Evolutionary conservation across 2,888 invertebrate species (phyloP), one percentile per base, ranked within the genome.

Genomic region (Acrobasis consociella): DNA sequence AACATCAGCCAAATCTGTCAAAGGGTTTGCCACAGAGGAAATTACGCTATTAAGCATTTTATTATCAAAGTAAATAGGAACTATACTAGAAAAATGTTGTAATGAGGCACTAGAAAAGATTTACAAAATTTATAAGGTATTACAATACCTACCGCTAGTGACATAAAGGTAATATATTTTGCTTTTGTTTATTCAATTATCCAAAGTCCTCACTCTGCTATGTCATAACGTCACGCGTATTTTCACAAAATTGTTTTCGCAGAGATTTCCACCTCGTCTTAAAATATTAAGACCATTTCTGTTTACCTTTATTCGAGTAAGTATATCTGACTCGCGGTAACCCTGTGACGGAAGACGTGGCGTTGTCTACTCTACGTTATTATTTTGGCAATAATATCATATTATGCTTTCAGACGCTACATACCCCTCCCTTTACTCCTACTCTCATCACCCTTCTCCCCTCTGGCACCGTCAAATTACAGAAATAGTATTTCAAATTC

Each of bases 341-440:
- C 81, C 78, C 82, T 75, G 70, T 65, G 67, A 68, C 69, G 69
- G 69, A 74, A 73, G 74, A 76, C 67, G 69, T 69, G 69, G 73
- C 72, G 77, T 76, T 82, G 78, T 82, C 79, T 81, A 76, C 72
- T 81, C 75, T 61, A 68, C 78, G 74, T 81, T 86, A 83, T 85
- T 85, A 86, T 87, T 87, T 87, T 87, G 86, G 85, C 85, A 87
- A 87, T 87, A 87, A 85, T 86, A 85, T 85, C 75, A 79, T 78
- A 80, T 80, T 81, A 82, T 82, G 79, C 77, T 84, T 78, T 81
- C 77, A 85, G 82, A 81, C 79, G 75, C 68, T 74, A 76, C 74
- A 75, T 72, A 70, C 65, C 72, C 75, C 65, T 64, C 72, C 68
- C 64, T 67, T 22, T 67, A 67, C 67, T 66, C 66, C 73, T 67